Evolutionary conservation across 2,113 vertebrate species (phyloP).

Genomic region (Syngnathus typhle): DNA sequence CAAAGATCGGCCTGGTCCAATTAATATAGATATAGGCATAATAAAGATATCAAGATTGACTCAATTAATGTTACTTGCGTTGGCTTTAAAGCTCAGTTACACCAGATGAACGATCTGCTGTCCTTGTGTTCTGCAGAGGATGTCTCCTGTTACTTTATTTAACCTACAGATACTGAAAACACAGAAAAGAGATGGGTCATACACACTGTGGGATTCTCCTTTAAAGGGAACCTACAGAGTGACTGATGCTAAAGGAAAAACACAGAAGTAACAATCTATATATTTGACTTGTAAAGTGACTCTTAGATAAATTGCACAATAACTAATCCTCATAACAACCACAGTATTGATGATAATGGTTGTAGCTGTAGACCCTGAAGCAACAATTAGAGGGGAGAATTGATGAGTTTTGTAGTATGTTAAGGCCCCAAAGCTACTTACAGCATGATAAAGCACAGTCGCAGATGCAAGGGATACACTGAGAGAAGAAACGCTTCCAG

Average conservation of each 20-base stretch:
- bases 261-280: background rate
- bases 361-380: background rate
- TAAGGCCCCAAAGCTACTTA: slow-evolving; percentile 36
- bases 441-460: slow-evolving; percentile 74
- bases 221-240: background rate
- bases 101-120: background rate
- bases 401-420: background rate
- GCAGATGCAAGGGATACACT: slow-evolving; percentile 73
- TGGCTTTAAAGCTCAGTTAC: background rate
- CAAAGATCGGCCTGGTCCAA: background rate
- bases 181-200: background rate
- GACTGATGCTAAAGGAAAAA: background rate
- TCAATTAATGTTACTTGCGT: background rate
- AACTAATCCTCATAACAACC: background rate
- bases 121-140: background rate
- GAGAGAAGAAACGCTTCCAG: slow-evolving; percentile 76
- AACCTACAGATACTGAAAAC: slow-evolving; percentile 41
- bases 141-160: slow-evolving; percentile 6
- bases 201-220: background rate
- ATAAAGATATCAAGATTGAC: background rate
- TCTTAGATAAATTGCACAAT: background rate
- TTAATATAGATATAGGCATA: too few relatives aligned
- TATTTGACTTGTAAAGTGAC: background rate
- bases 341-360: background rate
- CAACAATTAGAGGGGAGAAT: background rate